Conservation (phyloP, 1,140 invertebrate species). For the Lasaia peninsularis region DNA sequence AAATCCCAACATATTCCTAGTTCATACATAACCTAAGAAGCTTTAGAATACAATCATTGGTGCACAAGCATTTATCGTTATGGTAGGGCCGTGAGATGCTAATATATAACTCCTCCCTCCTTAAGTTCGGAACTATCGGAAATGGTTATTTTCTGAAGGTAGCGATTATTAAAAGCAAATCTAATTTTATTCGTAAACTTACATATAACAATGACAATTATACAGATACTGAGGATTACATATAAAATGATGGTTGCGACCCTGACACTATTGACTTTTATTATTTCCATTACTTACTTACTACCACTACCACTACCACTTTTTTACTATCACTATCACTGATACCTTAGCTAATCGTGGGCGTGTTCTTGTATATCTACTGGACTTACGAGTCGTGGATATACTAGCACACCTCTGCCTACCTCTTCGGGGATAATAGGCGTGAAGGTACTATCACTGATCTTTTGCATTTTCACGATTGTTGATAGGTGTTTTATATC, state of each 20-base stretch:
- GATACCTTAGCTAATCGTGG: too few relatives aligned
- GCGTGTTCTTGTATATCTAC: too few relatives aligned
- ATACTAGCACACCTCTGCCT: too few relatives aligned
- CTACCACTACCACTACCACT: conserved; percentile 15
- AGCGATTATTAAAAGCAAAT: conserved; percentile 6
- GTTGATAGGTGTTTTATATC: conserved; percentile 12
- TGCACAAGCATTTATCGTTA: not conserved
- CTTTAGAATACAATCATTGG: not conserved
- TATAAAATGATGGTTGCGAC: conserved; percentile 10
- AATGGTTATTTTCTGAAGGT: conserved; percentile 13
- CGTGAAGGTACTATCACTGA: too few relatives aligned
- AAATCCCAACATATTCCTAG: too few relatives aligned
- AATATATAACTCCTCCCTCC: conserved; percentile 16
- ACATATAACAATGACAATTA: not conserved
- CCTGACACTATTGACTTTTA: conserved; percentile 15
- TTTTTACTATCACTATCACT: conserved; percentile 17
- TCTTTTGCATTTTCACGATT: conserved; percentile 8
- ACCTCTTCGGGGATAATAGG: too few relatives aligned
- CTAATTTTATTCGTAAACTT: conserved; percentile 15
- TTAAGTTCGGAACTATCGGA: conserved; percentile 15
- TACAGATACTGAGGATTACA: conserved; percentile 4
- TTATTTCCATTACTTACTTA: conserved; percentile 9
- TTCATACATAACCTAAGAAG: not conserved
- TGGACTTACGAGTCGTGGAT: too few relatives aligned
- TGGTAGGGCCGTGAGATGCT: not conserved